Evolutionary conservation across 2,888 invertebrate species (phyloP), one percentile per base, ranked within the genome.

Genomic region (Microchrysa polita): DNA sequence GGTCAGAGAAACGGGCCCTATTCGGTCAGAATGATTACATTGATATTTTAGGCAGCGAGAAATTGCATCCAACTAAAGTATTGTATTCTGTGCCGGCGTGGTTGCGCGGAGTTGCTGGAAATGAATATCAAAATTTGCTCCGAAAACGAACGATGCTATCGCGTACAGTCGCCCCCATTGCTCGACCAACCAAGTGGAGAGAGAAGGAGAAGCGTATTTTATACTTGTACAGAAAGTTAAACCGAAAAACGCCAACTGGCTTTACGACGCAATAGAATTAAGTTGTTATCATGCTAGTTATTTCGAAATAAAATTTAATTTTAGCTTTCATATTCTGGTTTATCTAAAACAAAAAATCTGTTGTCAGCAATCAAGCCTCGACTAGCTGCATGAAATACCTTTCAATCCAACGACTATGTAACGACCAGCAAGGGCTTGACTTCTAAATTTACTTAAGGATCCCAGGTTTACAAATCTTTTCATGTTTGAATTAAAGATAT

Each of bases 11-110:
- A 79, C 89, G 89, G 80, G 95, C 96, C 1, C 83, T 95, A 0
- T 96, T 94, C 86, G 98, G 98, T 0, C 97, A 97, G 83, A 98
- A 98, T 86, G 97, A 98, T 84, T 98, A 97, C 81, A 96, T 98
- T 77, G 97, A 98, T 83, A 96, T 98, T 74, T 87, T 98, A 69
- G 98, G 98, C 1, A 90, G 92, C 80, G 94, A 93, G 42, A 87
- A 88, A 16, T 78, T 93, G 5, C 94, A 96, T 82, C 97, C 98
- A 0, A 91, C 93, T 0, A 92, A 90, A 81, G 89, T 97, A 14
- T 83, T 96, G 14, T 96, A 96, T 80, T 90, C 92, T 75, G 89
- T 96, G 5, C 98, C 98, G 0, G 85, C 88, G 0, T 98, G 97
- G 97, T 86, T 98, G 44, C 89, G 94, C 79, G 98, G 97, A 65